Evolutionary conservation across 2,797 vertebrate genomes (phyloP).

Genomic region (Bradypodion pumilum): DNA sequence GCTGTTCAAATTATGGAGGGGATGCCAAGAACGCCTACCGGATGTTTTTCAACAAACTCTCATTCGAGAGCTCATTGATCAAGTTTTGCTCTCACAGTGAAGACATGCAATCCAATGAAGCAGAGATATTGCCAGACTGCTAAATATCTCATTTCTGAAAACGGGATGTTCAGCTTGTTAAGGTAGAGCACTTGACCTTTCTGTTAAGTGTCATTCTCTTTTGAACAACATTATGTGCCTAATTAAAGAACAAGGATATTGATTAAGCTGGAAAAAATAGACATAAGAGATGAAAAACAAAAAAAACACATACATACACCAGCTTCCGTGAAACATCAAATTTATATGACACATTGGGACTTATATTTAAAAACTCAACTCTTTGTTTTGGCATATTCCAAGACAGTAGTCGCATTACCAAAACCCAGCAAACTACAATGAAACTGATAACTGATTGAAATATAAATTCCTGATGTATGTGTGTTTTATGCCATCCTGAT

Average conservation of each 20-base stretch:
- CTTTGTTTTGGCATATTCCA: background rate
- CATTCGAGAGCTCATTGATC: slow-evolving; percentile 30
- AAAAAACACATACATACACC: slow-evolving; percentile 27
- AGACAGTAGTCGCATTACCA: background rate
- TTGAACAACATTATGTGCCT: slow-evolving; percentile 2
- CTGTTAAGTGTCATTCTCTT: slow-evolving; percentile 49
- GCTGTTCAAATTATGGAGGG: slow-evolving; percentile 21
- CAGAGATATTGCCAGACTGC: slow-evolving; percentile 22
- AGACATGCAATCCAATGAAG: slow-evolving; percentile 23
- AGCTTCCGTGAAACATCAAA: slow-evolving; percentile 24
- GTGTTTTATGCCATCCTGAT: too few species aligned
- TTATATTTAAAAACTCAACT: slow-evolving; percentile 34
- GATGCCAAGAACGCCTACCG: slow-evolving; percentile 31
- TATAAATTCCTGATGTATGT: too few species aligned
- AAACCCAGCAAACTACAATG: background rate
- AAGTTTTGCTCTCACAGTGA: slow-evolving; percentile 24
- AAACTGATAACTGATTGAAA: too few species aligned
- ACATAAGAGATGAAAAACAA: slow-evolving; percentile 23
- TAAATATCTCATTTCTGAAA: slow-evolving; percentile 35
- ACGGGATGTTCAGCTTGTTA: slow-evolving; percentile 22
- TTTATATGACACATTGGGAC: slow-evolving; percentile 4
- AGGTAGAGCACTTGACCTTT: slow-evolving; percentile 51
- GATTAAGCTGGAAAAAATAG: slow-evolving; percentile 39
- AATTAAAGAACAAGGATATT: slow-evolving; percentile 32
- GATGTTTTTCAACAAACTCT: slow-evolving; percentile 40